phyloP scores from a whole-genome alignment of 2,113 vertebrate species.

The Mustela nigripes region DNA sequence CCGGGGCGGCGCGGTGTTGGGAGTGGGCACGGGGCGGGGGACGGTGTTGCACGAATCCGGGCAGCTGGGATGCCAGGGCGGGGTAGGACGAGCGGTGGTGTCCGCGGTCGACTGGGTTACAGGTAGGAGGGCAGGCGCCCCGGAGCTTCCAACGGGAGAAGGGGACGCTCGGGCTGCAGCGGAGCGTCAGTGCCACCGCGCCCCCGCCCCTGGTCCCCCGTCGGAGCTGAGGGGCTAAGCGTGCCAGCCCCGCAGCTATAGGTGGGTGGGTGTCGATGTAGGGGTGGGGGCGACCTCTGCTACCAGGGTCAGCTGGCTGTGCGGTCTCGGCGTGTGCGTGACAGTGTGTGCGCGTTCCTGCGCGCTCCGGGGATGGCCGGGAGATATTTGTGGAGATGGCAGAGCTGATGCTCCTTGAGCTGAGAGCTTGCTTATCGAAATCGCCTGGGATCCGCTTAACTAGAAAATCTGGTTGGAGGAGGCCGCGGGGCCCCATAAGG shows the following conservation, averaged over 20 bases:
- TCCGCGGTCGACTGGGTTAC: constrained; percentile 57
- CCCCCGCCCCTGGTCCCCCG: background rate
- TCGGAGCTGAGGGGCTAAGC: background rate
- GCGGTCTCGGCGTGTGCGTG: background rate
- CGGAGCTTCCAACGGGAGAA: background rate
- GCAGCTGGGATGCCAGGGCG: background rate
- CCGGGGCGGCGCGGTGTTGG: background rate
- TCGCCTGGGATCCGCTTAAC: constrained; percentile 66
- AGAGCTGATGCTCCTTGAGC: constrained; percentile 30
- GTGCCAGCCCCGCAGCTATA: background rate
- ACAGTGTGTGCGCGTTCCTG: background rate
- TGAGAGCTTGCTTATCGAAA: constrained; percentile 44
- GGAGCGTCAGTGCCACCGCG: background rate
- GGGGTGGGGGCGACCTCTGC: background rate
- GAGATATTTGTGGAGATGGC: background rate
- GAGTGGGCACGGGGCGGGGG: background rate
- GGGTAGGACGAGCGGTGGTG: constrained; percentile 50
- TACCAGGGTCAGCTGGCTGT: background rate
- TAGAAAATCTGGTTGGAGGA: constrained; percentile 75
- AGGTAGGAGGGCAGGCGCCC: constrained; percentile 71
- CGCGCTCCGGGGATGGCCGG: background rate
- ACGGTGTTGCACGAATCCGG: background rate
- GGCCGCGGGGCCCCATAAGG: background rate
- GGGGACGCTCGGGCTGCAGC: background rate
- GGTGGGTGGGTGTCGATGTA: background rate